Evolutionary conservation across 2,113 vertebrate species (phyloP), one percentile per base, ranked within the genome.

Genomic region (Dromaius novaehollandiae): DNA sequence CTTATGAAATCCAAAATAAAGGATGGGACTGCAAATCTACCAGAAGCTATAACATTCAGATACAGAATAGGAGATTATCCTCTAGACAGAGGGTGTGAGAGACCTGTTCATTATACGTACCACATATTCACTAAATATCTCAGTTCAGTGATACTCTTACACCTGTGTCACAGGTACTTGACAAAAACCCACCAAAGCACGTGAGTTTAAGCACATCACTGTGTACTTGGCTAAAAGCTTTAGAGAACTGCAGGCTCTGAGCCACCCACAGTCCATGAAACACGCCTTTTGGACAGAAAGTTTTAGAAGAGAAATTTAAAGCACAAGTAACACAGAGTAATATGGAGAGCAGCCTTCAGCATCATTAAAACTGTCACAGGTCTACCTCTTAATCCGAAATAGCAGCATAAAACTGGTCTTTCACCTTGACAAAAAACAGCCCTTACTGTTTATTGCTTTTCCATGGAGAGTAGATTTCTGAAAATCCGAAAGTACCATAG

Each of bases 161-260:
- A 38, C 21, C 32, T 15, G 42, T 19, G 9, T 24, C 22, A 42
- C 40, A n/a, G 36, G 14, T 12, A 21, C 63, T 7, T 7, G 65
- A 40, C 19, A 70, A 36, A 64, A 24, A 82, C 7, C 34, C 42
- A 77, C 30, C 44, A 71, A 66, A 71, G 32, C 56, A 69, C 40
- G 36, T 13, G 63, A 38, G 14, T 32, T 58, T 7, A 60, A 56
- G 19, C 26, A 48, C 13, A 24, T 20, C n/a, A 48, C 7, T 44
- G 46, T 15, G 44, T 61, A 51, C 25, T 26, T 60, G 55, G 13
- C 18, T 60, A 22, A 65, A 38, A 0, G 0, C 38, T 53, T n/a
- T 4, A 68, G 32, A 32, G 42, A 70, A 65, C 24, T 46, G 17
- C 25, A 40, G 38, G 7, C 6, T 60, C 40, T 16, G n/a, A 70